Base-by-base conservation (phyloP, 2,888 invertebrate genomes). In the Spicauda simplicius region DNA sequence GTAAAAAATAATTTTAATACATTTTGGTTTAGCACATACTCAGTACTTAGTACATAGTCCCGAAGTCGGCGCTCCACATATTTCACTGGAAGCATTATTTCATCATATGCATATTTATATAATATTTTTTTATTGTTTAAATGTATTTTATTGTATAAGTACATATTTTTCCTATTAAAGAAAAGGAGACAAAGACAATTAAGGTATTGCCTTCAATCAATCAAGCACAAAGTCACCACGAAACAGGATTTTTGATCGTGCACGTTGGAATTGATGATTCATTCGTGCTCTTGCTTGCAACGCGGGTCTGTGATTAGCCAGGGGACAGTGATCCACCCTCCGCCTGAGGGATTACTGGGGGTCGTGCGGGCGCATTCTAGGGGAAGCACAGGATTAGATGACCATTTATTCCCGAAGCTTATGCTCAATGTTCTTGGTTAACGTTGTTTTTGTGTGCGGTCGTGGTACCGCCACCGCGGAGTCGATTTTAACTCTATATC, bases 201-300 rank as follows among this genome's bases (percentile, higher is more conserved):
- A 8, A 3, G 10, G 10, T 33, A 33, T 33, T 33, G n/a, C n/a
- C n/a, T n/a, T n/a, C n/a, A n/a, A n/a, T 33, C 3, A 1, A 33
- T 33, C 6, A 8, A 41, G 25, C 25, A 25, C 25, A n/a, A n/a
- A n/a, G n/a, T n/a, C n/a, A n/a, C n/a, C 4, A 41, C 8, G 14
- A 14, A 41, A 14, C 45, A 0, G 12, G 0, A 45, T 45, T n/a
- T 45, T 45, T 45, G 45, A 45, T 11, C 37, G n/a, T 19, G 11
- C 20, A 18, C n/a, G 19, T 48, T 56, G 50, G 19, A 57, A 57
- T 50, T 41, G 58, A 58, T 64, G 64, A 64, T 58, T 64, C 64
- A 64, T 57, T 30, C 48, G 19, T 20, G 55, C 16, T 48, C 16
- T 16, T 45, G 12, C 45, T n/a, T 3, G 45, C 6, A 45, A 45